Evolutionary conservation across 2,797 vertebrate species (phyloP), one percentile per base, ranked within the genome.

Genomic region (Sebastes itinus): DNA sequence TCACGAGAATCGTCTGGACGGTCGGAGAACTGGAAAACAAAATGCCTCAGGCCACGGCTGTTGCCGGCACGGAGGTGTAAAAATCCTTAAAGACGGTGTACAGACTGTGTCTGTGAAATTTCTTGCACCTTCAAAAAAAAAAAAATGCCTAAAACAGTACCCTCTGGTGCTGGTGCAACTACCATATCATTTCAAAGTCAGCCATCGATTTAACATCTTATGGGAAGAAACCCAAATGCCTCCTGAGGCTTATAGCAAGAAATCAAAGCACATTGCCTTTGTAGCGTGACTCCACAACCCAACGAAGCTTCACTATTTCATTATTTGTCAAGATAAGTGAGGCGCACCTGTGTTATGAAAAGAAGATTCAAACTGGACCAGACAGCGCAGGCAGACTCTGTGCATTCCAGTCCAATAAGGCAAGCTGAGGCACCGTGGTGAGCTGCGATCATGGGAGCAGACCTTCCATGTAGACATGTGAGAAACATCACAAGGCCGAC

Each of bases 401-500:
- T 46, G 74, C 87, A 87, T 92, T 92, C 90, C 90, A 87, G 82
- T 75, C 77, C 80, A 78, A 78, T 77, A 86, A 42, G 38, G 38
- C 38, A 42, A 42, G 38, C 75, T 77, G 69, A 70, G 89, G 88
- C 82, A 80, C 84, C 89, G 38, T 77, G 80, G 85, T 66, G 91
- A 75, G 93, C 75, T 68, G 10, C 59, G 90, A 87, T 83, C 85
- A 85, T 13, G 78, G 86, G 81, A 84, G 86, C 87, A 72, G 81
- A 87, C 75, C 87, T 71, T 87, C 88, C 72, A 59, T 35, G 76
- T 76, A 49, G 84, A 92, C 92, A 88, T 84, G 87, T 92, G 93
- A 92, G 87, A 92, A 79, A 87, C 88, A 91, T 92, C 91, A 93
- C 87, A 85, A 71, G 74, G 81, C 87, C 28, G 66, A 52, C 82